A percentile compares a stretch with the other conserved stretches of the same genome.
phyloP scores from a whole-genome alignment of 2,888 invertebrate species.

The Thumatha senex region DNA sequence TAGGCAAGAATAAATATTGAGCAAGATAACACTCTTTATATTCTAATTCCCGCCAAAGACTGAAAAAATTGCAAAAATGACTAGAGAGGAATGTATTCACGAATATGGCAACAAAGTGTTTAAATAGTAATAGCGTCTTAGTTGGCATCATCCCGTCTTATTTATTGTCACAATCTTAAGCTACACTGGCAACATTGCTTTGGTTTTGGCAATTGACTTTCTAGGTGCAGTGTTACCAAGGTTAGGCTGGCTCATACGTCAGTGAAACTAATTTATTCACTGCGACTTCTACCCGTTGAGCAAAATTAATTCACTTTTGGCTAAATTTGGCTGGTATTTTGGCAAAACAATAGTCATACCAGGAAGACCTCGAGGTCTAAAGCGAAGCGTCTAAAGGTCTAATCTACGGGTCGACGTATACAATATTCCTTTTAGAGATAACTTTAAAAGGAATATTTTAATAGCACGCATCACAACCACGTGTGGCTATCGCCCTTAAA shows the following conservation, averaged over 20 bases:
- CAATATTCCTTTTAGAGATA: slow-evolving; percentile 60
- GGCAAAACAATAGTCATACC: slow-evolving; percentile 62
- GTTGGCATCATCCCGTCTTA: slow-evolving; percentile 69
- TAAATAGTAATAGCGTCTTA: slow-evolving; percentile 53
- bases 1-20: slow-evolving; percentile 76
- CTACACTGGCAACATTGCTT: slow-evolving; percentile 55
- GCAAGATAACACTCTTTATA: slow-evolving; percentile 65
- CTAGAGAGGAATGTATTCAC: slow-evolving; percentile 77
- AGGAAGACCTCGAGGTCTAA: slow-evolving; percentile 75
- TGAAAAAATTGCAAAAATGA: slow-evolving; percentile 59
- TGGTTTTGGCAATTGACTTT: slow-evolving; percentile 33
- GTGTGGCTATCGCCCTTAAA: slow-evolving; percentile 76
- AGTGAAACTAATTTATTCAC: too few relatives aligned
- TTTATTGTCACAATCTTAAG: slow-evolving; percentile 78
- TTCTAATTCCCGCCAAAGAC: slow-evolving; percentile 51
- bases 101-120: slow-evolving; percentile 59
- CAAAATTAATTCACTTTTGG: slow-evolving; percentile 35
- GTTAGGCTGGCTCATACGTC: slow-evolving; percentile 11
- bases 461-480: slow-evolving; percentile 82
- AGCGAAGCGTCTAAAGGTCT: slow-evolving; percentile 79
- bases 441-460: slow-evolving; percentile 58
- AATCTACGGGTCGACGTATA: slow-evolving; percentile 74
- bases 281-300: slow-evolving; percentile 31
- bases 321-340: slow-evolving; percentile 66
- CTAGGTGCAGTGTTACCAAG: slow-evolving; percentile 15